Conservation (phyloP, 1,140 invertebrate species). For the Trialeurodes vaporariorum region DNA sequence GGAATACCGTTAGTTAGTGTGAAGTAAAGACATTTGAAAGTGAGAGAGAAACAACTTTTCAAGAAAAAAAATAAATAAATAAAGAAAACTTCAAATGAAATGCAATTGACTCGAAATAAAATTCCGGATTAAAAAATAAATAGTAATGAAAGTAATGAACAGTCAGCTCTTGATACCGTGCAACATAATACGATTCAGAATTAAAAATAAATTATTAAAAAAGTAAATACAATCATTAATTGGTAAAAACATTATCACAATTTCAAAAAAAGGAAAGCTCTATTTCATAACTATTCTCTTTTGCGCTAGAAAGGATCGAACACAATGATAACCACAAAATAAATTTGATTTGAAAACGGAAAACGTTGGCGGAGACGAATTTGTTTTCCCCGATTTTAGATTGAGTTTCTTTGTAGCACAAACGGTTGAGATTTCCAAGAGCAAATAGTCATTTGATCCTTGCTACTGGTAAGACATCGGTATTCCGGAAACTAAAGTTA, state of each 20-base stretch:
- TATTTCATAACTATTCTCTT: neutral
- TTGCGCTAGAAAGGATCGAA: neutral
- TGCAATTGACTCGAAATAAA: no score
- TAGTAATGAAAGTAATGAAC: no score
- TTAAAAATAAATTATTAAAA: neutral
- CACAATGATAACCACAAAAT: neutral
- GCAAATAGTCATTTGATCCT: neutral
- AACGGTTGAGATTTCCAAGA: neutral
- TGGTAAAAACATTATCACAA: conserved; percentile 1
- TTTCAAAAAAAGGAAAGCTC: neutral
- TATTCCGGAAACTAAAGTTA: neutral
- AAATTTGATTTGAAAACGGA: neutral
- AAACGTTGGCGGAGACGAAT: neutral
- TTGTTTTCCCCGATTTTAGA: no score
- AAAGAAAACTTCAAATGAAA: no score
- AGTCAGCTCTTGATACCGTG: no score
- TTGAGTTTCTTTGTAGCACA: neutral
- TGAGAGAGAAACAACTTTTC: no score
- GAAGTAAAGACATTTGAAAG: no score
- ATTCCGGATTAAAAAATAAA: no score
- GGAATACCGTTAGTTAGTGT: no score
- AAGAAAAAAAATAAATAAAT: no score
- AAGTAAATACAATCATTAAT: neutral
- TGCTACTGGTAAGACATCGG: neutral
- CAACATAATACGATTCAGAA: no score